Percentiles rank a stretch among this genome's conserved stretches.
These are phyloP conservation scores for Artemia sinica DNA, from an alignment of 2,888 invertebrate genomes.

Conservation along the genomic window DNA sequence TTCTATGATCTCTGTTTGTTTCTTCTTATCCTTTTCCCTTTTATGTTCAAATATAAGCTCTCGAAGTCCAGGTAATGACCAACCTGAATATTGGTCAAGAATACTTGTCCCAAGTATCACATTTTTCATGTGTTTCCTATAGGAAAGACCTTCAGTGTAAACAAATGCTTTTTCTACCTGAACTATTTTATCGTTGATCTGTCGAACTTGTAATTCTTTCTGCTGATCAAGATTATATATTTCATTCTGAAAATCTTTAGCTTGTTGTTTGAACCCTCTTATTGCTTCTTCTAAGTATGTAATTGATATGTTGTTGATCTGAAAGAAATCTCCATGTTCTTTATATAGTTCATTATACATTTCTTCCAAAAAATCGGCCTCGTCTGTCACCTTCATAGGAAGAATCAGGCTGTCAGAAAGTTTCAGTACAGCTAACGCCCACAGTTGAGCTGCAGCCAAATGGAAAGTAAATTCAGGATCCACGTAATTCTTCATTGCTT, in stretches of 20 bases:
- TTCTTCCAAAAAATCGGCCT: constrained; percentile 19
- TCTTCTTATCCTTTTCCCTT: not conserved
- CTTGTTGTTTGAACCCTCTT: constrained; percentile 17
- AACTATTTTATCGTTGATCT: constrained; percentile 21
- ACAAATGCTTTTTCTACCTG: constrained; percentile 21
- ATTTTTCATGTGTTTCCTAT: constrained; percentile 19
- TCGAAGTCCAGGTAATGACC: not conserved
- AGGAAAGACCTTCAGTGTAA: constrained; percentile 20
- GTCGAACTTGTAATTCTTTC: constrained; percentile 17
- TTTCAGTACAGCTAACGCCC: constrained; percentile 23
- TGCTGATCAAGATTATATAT: not conserved
- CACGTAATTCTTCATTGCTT: constrained; percentile 29
- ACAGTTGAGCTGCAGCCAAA: constrained; percentile 24
- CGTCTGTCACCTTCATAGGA: constrained; percentile 22
- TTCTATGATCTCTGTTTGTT: constrained; percentile 9
- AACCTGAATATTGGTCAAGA: constrained; percentile 20
- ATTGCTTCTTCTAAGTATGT: constrained; percentile 22
- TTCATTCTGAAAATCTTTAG: constrained; percentile 18
- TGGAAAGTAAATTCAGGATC: constrained; percentile 30
- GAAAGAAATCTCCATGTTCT: constrained; percentile 21
- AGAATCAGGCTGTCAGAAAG: constrained; percentile 24
- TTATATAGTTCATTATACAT: constrained; percentile 22
- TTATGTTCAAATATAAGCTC: not conserved
- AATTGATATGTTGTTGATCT: constrained; percentile 21
- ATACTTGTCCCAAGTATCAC: constrained; percentile 19